These are phyloP conservation scores for Motacilla tschutschensis DNA, from an alignment of 2,113 vertebrate genomes.

Conservation along the genomic window DNA sequence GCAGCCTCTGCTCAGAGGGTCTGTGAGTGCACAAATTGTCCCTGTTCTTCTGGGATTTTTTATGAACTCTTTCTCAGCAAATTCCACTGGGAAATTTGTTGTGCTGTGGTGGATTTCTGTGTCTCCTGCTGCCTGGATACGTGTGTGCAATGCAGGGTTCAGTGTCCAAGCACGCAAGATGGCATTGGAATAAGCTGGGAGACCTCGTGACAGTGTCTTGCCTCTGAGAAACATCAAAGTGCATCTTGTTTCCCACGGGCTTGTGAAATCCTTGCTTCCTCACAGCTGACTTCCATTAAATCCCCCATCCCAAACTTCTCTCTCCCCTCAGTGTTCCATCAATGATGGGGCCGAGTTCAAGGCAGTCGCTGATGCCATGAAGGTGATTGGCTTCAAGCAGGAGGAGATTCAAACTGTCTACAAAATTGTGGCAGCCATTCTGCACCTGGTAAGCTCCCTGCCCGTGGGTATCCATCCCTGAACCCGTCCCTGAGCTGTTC, in stretches of 20 bases:
- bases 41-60: neutral
- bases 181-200: neutral
- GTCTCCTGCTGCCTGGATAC: neutral
- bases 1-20: neutral
- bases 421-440: constrained; percentile 91
- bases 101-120: neutral
- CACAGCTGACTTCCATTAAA: neutral
- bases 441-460: constrained; percentile 85
- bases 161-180: rapidly evolving
- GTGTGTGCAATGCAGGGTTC: neutral
- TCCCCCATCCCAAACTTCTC: neutral
- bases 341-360: constrained; percentile 90
- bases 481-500: neutral
- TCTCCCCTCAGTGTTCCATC: constrained; percentile 81
- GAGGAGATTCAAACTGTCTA: constrained; percentile 95
- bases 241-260: neutral
- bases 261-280: neutral
- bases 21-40: neutral
- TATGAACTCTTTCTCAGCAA: neutral
- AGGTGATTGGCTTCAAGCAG: constrained; percentile 92
- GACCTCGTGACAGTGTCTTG: neutral
- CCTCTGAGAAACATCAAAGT: neutral
- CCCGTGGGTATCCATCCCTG: rapidly evolving
- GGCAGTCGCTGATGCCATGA: constrained; percentile 94
- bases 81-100: neutral